Conservation (phyloP, 2,113 vertebrate genomes). For the Acrocephalus kingi region DNA sequence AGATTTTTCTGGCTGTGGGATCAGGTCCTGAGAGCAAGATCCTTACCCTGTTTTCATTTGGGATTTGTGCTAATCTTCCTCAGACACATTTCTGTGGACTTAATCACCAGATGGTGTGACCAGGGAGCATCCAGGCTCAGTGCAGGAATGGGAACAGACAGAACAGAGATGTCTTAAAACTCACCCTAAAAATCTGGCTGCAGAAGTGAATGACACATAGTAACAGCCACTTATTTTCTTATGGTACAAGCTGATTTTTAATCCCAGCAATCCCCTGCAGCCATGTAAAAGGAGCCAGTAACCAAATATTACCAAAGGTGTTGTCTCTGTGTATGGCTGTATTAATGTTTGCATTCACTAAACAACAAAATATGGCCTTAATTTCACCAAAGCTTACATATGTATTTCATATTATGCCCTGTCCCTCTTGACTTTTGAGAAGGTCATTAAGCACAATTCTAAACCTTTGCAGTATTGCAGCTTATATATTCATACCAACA, state of each 20-base stretch:
- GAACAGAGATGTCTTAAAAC: neutral
- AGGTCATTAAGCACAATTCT: neutral
- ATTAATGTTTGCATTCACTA: neutral
- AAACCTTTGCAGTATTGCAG: neutral
- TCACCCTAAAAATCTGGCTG: neutral
- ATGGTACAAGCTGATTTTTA: neutral
- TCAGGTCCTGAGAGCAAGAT: neutral
- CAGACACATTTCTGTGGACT: neutral
- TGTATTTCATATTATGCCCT: neutral
- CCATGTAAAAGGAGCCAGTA: neutral
- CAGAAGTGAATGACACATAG: neutral
- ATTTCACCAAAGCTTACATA: neutral
- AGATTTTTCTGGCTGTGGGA: neutral
- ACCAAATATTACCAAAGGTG: neutral
- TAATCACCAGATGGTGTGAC: neutral
- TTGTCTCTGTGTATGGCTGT: neutral
- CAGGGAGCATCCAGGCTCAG: neutral
- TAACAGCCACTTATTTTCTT: neutral
- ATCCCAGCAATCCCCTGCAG: neutral
- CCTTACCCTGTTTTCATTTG: neutral
- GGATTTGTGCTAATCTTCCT: conserved; percentile 25
- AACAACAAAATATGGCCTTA: neutral
- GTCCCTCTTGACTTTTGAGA: neutral
- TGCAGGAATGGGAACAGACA: neutral
- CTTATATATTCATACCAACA: neutral